Evolutionary conservation across 2,888 invertebrate genomes (phyloP).

Genomic region (Cosmia trapezina): DNA sequence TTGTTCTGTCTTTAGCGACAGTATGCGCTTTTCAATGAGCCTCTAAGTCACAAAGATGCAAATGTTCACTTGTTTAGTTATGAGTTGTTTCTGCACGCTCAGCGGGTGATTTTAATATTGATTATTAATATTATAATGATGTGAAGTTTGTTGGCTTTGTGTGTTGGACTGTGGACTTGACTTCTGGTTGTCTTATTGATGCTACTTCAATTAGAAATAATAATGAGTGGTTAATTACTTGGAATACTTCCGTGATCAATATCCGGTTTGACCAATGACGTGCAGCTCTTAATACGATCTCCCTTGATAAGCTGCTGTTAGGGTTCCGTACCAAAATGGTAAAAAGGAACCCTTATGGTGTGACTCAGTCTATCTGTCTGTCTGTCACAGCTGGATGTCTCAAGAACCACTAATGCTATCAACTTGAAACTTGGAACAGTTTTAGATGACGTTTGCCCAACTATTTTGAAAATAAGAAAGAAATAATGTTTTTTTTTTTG

Average conservation of each 20-base stretch:
- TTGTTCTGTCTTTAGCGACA: conserved; percentile 74
- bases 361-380: too few relatives aligned
- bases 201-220: not conserved
- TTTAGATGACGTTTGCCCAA: too few relatives aligned
- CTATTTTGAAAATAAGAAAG: too few relatives aligned
- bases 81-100: conserved; percentile 44
- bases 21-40: conserved; percentile 73
- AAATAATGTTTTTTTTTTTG: too few relatives aligned
- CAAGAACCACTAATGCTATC: too few relatives aligned
- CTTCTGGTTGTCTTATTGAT: conserved; percentile 1
- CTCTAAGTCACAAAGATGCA: conserved; percentile 49
- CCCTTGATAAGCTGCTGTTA: not conserved
- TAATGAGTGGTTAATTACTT: conserved; percentile 27
- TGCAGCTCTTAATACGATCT: conserved; percentile 1
- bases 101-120: conserved; percentile 53
- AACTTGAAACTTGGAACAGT: too few relatives aligned
- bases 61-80: conserved; percentile 58
- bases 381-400: too few relatives aligned
- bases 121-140: conserved; percentile 45
- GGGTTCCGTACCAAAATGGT: too few relatives aligned
- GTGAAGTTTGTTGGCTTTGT: conserved; percentile 19
- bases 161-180: conserved; percentile 2
- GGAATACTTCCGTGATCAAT: conserved; percentile 13
- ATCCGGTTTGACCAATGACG: conserved; percentile 4
- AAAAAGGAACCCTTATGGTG: too few relatives aligned